Conservation (phyloP, 2,113 vertebrate genomes). For the Hippoglossus stenolepis region DNA sequence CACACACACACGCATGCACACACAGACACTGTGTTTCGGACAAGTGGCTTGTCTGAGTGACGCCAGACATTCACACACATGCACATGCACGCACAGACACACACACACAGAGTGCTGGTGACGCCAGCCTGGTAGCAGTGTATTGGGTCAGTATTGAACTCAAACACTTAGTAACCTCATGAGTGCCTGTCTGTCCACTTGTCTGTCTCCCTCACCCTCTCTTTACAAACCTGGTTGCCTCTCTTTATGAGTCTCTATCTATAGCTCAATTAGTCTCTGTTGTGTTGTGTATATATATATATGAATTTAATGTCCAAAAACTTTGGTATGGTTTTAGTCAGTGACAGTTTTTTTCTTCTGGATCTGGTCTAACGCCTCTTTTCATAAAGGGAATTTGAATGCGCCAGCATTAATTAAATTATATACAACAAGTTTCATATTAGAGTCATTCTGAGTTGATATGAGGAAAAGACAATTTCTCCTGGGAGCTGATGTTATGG, state of each 20-base stretch:
- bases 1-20: constrained; percentile 20
- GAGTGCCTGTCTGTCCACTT: constrained; percentile 31
- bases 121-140: constrained; percentile 67
- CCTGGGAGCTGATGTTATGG: not conserved
- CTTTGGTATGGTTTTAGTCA: no score
- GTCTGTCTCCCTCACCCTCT: constrained; percentile 15
- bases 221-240: not conserved
- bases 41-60: constrained; percentile 67
- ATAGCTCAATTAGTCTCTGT: not conserved
- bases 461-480: not conserved
- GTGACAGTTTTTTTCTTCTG: no score
- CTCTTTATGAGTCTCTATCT: not conserved
- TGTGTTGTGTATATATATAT: not conserved
- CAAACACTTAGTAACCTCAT: constrained; percentile 62
- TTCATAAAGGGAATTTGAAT: no score
- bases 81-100: constrained; percentile 18
- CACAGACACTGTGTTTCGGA: constrained; percentile 44
- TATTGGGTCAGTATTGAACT: constrained; percentile 71
- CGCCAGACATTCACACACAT: constrained; percentile 57
- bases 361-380: no score
- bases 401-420: no score
- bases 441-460: no score
- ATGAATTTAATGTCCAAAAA: not conserved
- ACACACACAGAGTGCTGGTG: constrained; percentile 42
- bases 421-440: no score